Evolutionary conservation across 2,888 invertebrate species (phyloP), one percentile per base, ranked within the genome.

Genomic region (Cyrtodaria siliqua): DNA sequence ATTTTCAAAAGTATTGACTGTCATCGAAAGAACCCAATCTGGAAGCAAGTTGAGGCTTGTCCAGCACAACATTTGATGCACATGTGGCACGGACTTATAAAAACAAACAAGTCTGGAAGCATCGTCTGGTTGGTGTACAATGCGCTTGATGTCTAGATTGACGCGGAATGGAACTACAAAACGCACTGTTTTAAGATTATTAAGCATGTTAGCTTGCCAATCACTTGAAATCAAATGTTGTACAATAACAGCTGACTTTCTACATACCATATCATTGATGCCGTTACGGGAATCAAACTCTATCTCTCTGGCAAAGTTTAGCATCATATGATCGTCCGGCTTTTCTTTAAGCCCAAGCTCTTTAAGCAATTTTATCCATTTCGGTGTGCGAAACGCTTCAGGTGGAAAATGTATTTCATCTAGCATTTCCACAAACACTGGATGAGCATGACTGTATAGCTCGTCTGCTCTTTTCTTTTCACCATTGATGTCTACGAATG

Each of bases 161-260:
- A 79, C 61, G 9, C 18, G 24, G 47, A 12, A 49, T 26, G 79
- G 79, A 1, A 67, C 24, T 18, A 79, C 44, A 42, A 79, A 79
- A 3, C n/a, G 4, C 16, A 44, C 16, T 16, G 16, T n/a, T 60
- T 59, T 42, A n/a, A 78, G 12, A 23, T 1, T 33, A 0, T n/a
- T n/a, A n/a, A n/a, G n/a, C 20, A 57, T 52, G 9, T 79, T 57
- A 33, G 33, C 33, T 8, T 8, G 33, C 33, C 4, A 12, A 8
- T 4, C 12, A 33, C 33, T 33, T 4, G 4, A 8, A 8, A 8
- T 12, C 33, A 33, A 33, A 26, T 68, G 55, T 16, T 40, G 0
- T 2, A 79, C 50, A 27, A 82, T 29, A 16, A 8, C 26, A 9
- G 23, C 26, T 1, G 79, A 79, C 12, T 33, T 33, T 33, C 33